Evolutionary conservation across 2,888 invertebrate species (phyloP).

Genomic region (Herminia tarsipennalis): DNA sequence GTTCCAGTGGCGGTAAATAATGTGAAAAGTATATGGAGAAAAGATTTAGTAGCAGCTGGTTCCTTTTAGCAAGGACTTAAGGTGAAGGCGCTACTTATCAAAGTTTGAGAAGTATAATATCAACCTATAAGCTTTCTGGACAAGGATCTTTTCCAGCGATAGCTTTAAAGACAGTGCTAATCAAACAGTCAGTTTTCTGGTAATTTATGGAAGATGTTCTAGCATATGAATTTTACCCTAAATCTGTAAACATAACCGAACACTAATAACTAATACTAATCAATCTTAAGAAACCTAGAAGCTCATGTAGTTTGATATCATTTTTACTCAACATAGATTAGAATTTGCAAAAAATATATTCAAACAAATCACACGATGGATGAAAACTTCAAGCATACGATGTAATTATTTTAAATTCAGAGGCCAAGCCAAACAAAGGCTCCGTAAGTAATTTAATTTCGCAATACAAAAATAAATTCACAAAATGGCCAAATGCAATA

Average conservation of each 20-base stretch:
- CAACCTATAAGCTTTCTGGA: neutral
- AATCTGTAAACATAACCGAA: constrained; percentile 3
- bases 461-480: constrained; percentile 11
- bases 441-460: too few species aligned
- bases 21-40: constrained; percentile 41
- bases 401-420: too few species aligned
- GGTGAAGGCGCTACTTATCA: constrained; percentile 3
- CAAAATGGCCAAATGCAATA: constrained; percentile 15
- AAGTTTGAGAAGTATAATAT: constrained; percentile 7
- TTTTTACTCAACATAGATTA: too few species aligned
- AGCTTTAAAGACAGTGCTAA: neutral
- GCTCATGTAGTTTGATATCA: too few species aligned
- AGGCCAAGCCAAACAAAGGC: too few species aligned
- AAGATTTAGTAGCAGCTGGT: constrained; percentile 28
- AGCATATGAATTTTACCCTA: too few species aligned
- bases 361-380: too few species aligned
- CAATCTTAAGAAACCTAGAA: too few species aligned
- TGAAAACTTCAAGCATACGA: too few species aligned
- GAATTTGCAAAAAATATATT: too few species aligned
- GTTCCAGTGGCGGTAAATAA: constrained; percentile 54
- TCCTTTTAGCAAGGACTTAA: constrained; percentile 18
- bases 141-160: neutral
- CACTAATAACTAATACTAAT: constrained; percentile 2
- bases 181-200: too few species aligned
- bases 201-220: too few species aligned